phyloP scores from a whole-genome alignment of 2,113 vertebrate species.

The Heterotilapia buettikoferi region DNA sequence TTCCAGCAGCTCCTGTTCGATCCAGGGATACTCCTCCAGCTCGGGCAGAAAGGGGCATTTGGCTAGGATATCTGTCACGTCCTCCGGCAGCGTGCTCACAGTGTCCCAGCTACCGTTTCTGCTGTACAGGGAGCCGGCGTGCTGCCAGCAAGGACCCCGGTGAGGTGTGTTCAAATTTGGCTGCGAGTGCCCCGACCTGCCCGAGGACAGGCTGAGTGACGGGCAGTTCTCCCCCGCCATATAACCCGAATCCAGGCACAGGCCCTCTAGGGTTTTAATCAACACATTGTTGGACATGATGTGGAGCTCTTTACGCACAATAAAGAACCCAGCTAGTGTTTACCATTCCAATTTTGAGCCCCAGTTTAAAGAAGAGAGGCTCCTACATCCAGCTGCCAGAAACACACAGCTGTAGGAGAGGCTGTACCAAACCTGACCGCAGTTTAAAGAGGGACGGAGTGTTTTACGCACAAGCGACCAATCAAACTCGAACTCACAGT shows the following conservation, averaged over 20 bases:
- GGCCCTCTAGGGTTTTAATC: conserved; percentile 83
- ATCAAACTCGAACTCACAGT: not conserved
- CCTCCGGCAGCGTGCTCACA: conserved; percentile 84
- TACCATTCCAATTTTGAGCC: not conserved
- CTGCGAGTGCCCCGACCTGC: conserved; percentile 76
- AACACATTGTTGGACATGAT: conserved; percentile 79
- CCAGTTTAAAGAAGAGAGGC: not conserved
- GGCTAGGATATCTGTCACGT: conserved; percentile 82
- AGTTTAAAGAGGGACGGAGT: not conserved
- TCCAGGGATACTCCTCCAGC: conserved; percentile 92
- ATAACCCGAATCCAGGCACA: conserved; percentile 90
- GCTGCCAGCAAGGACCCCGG: conserved; percentile 81
- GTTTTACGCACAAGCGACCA: conserved; percentile 1
- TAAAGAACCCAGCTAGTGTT: not conserved
- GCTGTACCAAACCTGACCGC: not conserved
- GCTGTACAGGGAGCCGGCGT: conserved; percentile 84
- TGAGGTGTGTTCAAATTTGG: conserved; percentile 72
- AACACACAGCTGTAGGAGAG: not conserved
- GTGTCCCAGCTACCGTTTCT: conserved; percentile 93
- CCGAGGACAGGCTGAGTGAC: conserved; percentile 84
- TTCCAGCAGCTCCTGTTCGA: conserved; percentile 77
- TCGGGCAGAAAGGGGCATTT: conserved; percentile 86
- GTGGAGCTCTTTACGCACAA: not conserved
- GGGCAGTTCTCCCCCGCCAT: conserved; percentile 82
- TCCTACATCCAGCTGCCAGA: too few species aligned